A percentile compares a stretch with the other conserved stretches of the same genome.
phyloP scores from a whole-genome alignment of 2,888 invertebrate species.

The Aphrophora alni region DNA sequence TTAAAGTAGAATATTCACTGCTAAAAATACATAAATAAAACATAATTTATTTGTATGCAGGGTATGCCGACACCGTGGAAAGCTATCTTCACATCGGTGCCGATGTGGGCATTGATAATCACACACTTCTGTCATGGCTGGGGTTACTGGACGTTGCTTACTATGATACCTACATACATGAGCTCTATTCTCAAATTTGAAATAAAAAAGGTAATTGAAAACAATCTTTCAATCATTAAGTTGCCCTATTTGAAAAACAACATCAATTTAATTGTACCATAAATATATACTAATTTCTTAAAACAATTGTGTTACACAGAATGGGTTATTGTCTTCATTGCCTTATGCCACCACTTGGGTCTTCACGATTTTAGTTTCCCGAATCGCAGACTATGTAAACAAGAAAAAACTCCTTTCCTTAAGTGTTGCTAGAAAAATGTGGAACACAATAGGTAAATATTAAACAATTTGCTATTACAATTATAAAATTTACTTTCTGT shows the following conservation, averaged over 20 bases:
- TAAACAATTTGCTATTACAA: background rate
- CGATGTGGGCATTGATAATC: slow-evolving; percentile 73
- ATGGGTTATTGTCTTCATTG: slow-evolving; percentile 71
- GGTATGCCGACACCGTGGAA: slow-evolving; percentile 72
- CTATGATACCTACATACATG: slow-evolving; percentile 83
- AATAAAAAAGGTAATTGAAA: slow-evolving; percentile 67
- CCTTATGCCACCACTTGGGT: slow-evolving; percentile 78
- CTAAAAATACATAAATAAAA: too few relatives aligned
- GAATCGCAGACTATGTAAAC: slow-evolving; percentile 67
- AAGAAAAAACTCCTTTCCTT: slow-evolving; percentile 61
- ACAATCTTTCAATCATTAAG: slow-evolving; percentile 41
- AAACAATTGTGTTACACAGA: slow-evolving; percentile 58
- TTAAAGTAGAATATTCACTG: too few relatives aligned
- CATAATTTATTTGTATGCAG: background rate
- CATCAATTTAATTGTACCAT: too few relatives aligned
- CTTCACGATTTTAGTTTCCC: slow-evolving; percentile 73
- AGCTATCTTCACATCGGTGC: slow-evolving; percentile 67
- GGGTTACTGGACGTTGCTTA: slow-evolving; percentile 84
- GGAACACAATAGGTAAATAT: slow-evolving; percentile 68
- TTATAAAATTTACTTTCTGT: background rate
- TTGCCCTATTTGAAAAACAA: too few relatives aligned
- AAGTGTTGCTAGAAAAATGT: slow-evolving; percentile 67
- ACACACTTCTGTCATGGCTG: slow-evolving; percentile 78
- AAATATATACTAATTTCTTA: too few relatives aligned
- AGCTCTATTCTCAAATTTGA: slow-evolving; percentile 72